phyloP scores from a whole-genome alignment of 64 coral and sea anemone species.

The Anthopleura sola region DNA sequence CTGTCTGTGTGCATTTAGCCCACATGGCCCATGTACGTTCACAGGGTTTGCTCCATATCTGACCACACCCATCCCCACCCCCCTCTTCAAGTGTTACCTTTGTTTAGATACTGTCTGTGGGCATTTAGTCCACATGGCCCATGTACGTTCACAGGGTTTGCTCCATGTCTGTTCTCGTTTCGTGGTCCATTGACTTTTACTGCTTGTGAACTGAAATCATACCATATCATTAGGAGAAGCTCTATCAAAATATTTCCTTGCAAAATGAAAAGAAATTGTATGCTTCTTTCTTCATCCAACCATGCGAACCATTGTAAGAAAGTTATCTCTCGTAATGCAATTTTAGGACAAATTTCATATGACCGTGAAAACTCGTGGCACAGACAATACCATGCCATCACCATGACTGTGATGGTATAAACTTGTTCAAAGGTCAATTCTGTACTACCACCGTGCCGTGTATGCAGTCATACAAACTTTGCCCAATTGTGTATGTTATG shows the following conservation, averaged over 20 bases:
- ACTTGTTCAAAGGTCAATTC: no score
- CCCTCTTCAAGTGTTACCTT: constrained; percentile 3
- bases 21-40: not conserved
- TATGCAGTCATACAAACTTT: not conserved
- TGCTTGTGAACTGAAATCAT: constrained; percentile 4
- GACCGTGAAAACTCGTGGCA: no score
- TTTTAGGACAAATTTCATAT: no score
- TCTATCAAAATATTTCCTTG: not conserved
- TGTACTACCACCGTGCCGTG: no score
- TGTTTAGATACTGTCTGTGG: constrained; percentile 16
- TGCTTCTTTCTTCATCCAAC: no score
- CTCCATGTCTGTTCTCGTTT: constrained; percentile 16
- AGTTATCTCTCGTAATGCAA: no score
- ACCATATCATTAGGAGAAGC: constrained; percentile 18
- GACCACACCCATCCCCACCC: not conserved
- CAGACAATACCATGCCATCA: no score
- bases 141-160: not conserved
- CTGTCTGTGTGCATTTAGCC: not conserved
- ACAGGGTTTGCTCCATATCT: not conserved
- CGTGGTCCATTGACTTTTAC: constrained; percentile 10
- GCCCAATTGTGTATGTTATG: not conserved
- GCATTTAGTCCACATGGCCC: constrained; percentile 6
- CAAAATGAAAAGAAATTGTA: no score
- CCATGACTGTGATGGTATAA: no score
- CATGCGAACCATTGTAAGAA: no score